phyloP scores from a whole-genome alignment of 1,140 invertebrate genomes.

The Antheraea mylitta region DNA sequence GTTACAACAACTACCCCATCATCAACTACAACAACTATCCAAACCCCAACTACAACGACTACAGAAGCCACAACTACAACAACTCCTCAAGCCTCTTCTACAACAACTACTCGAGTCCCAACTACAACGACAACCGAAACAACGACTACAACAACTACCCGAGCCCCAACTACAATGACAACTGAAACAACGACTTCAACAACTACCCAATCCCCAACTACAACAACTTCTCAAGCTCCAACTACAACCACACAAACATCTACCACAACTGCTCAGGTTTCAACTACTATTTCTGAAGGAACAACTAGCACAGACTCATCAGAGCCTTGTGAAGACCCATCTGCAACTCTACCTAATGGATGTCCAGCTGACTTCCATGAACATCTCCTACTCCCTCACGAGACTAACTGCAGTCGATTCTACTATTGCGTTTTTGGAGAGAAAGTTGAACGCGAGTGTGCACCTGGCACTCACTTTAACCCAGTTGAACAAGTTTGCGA shows the following conservation, averaged over 20 bases:
- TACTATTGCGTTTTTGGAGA: conserved; percentile 46
- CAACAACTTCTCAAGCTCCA: no score
- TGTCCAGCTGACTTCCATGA: conserved; percentile 42
- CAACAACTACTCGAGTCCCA: background rate
- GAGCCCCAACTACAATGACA: conserved; percentile 10
- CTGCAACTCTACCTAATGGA: conserved; percentile 26
- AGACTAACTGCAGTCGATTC: conserved; percentile 44
- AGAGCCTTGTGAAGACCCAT: background rate
- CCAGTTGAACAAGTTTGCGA: conserved; percentile 27
- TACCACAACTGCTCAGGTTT: conserved; percentile 8
- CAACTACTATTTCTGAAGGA: background rate
- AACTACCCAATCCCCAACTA: conserved; percentile 14
- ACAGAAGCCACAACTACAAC: background rate
- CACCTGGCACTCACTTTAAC: conserved; percentile 15
- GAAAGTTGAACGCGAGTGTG: conserved; percentile 34
- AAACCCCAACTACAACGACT: conserved; percentile 12
- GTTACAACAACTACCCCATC: background rate
- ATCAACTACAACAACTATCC: conserved; percentile 14
- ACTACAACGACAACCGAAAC: background rate
- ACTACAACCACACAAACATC: conserved; percentile 14
- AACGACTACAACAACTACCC: background rate
- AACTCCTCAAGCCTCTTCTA: background rate
- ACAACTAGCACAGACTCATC: background rate
- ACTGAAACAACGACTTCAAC: conserved; percentile 18
- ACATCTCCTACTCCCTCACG: conserved; percentile 41